Base-by-base conservation (phyloP, 2,888 invertebrate genomes). In the Colostygia pectinataria region DNA sequence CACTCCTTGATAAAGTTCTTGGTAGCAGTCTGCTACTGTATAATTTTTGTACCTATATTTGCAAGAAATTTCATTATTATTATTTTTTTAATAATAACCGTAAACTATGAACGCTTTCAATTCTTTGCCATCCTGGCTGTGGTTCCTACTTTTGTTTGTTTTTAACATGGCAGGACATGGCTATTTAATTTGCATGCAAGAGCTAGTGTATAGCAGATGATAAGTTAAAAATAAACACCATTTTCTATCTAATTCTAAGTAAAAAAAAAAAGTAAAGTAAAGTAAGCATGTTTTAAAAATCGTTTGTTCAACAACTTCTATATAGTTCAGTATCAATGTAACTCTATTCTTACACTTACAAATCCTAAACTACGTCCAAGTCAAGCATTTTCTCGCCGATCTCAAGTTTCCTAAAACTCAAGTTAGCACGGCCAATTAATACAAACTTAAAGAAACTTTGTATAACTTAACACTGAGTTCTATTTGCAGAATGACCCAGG, bases 391-490 rank as follows among this genome's bases (percentile, higher is more conserved):
- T 40, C 31, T 38, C 36, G n/a, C 25, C 15, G 37, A 53, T 41
- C 8, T 34, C 25, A 37, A 51, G 39, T 44, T 47, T 44, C 47
- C 41, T 29, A 39, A 49, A 40, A 50, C 56, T 6, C n/a, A 20
- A 20, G 20, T 39, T 49, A 50, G 46, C 51, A 34, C 27, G 56
- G 53, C 55, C 57, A 59, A 61, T 57, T 57, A 57, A 57, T 57
- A 52, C 49, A 48, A 57, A 59, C 55, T 59, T 55, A 57, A 37
- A 33, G 44, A 34, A 53, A 49, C 53, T 57, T 57, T 47, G 51
- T 53, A 33, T 42, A 40, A 61, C 51, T 61, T 50, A 28, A 47
- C 44, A 48, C 31, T 53, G 40, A 47, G 34, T 39, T 32, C 39
- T 39, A 47, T 48, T 56, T 42, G 45, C 29, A 50, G 39, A 37